Evolutionary conservation across 2,113 vertebrate species (phyloP).

Genomic region (Gila orcuttii): DNA sequence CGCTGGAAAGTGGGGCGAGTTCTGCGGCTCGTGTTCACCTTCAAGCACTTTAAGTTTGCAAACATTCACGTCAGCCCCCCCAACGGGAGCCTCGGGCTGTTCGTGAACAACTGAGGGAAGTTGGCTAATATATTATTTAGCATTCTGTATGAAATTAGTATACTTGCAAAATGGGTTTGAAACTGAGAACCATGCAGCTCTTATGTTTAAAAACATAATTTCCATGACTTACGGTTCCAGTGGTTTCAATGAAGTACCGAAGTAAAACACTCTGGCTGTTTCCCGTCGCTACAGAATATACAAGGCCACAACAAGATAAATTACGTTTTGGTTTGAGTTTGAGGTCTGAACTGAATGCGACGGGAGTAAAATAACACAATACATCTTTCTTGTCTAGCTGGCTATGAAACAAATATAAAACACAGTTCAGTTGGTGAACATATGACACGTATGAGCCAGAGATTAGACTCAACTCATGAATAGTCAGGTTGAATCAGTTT

Average conservation of each 20-base stretch:
- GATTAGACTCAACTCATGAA: neutral
- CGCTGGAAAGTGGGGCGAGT: conserved; percentile 22
- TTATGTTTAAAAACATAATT: neutral
- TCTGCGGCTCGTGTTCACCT: conserved; percentile 31
- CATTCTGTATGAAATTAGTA: conserved; percentile 18
- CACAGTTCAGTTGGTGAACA: neutral
- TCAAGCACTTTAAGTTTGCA: conserved; percentile 23
- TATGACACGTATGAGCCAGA: neutral
- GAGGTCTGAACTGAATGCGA: neutral
- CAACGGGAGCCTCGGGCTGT: conserved; percentile 20
- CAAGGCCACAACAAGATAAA: neutral
- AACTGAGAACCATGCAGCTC: neutral
- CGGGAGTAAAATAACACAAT: neutral
- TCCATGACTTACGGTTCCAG: neutral
- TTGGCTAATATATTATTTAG: conserved; percentile 22
- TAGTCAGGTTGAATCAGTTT: neutral
- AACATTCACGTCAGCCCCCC: conserved; percentile 19
- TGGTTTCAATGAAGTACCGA: neutral
- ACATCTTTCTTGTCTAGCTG: neutral
- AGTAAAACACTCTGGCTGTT: neutral
- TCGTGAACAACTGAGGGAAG: neutral
- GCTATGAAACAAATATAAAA: neutral
- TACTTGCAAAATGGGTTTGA: neutral
- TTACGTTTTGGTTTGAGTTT: neutral
- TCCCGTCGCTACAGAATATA: neutral